Conservation (phyloP, 2,113 vertebrate species). For the Nerophis ophidion region DNA sequence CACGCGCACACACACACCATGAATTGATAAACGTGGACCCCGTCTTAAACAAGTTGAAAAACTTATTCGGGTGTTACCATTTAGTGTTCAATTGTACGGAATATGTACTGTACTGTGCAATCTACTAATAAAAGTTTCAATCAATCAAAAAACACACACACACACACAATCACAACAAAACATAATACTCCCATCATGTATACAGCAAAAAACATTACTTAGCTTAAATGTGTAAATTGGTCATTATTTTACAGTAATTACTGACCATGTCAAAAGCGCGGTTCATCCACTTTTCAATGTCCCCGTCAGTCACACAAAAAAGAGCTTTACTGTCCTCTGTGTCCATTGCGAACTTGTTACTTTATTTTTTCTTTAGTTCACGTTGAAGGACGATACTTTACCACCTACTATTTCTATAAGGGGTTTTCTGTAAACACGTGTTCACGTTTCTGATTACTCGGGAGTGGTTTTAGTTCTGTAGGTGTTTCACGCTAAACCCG, state of each 20-base stretch:
- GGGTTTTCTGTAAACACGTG: accelerated
- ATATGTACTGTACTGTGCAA: too few relatives aligned
- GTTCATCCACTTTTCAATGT: constrained; percentile 66
- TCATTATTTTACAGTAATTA: too few relatives aligned
- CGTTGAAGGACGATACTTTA: not conserved
- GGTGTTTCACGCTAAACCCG: accelerated
- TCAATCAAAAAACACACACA: too few relatives aligned
- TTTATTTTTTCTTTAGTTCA: too few relatives aligned
- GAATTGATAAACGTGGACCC: too few relatives aligned
- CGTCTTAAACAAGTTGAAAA: too few relatives aligned
- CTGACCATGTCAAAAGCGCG: constrained; percentile 69
- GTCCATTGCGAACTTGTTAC: constrained; percentile 34
- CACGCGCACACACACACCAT: not conserved
- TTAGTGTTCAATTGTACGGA: too few relatives aligned
- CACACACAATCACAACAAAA: not conserved
- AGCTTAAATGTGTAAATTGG: too few relatives aligned
- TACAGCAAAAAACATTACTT: too few relatives aligned
- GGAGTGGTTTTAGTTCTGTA: not conserved
- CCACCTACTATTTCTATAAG: not conserved
- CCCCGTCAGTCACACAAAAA: constrained; percentile 48
- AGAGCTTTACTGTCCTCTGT: constrained; percentile 1
- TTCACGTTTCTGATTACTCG: too few relatives aligned
- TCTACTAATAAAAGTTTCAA: too few relatives aligned
- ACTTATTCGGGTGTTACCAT: too few relatives aligned
- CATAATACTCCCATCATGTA: not conserved